phyloP scores from a whole-genome alignment of 2,888 invertebrate species.

The Macaria notata region DNA sequence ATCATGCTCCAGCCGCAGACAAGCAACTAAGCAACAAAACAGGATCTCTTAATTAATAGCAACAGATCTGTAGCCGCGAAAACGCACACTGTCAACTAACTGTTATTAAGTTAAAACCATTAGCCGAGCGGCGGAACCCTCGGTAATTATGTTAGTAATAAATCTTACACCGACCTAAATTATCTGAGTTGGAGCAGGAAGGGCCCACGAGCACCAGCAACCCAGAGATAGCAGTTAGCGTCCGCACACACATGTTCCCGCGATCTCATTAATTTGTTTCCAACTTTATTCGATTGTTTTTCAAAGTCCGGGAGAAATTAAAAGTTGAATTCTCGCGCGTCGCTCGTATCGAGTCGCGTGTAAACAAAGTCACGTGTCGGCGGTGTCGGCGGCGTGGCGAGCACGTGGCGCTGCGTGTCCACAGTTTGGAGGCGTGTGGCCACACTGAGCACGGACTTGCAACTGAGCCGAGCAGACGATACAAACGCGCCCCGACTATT shows the following conservation, averaged over 20 bases:
- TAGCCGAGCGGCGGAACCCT: constrained; percentile 46
- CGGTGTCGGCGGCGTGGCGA: constrained; percentile 56
- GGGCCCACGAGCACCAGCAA: constrained; percentile 62
- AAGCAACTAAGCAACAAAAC: constrained; percentile 26
- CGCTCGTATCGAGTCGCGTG: constrained; percentile 29
- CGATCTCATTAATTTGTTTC: constrained; percentile 24
- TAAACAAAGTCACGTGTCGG: constrained; percentile 44
- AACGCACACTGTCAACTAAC: constrained; percentile 40
- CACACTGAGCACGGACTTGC: constrained; percentile 72
- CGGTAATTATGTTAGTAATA: constrained; percentile 59
- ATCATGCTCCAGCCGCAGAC: constrained; percentile 24
- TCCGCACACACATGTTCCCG: constrained; percentile 49
- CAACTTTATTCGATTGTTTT: background rate
- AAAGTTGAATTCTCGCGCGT: constrained; percentile 1
- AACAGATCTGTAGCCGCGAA: constrained; percentile 44
- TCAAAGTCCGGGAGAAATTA: constrained; percentile 3
- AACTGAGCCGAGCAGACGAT: constrained; percentile 63
- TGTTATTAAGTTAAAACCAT: constrained; percentile 55
- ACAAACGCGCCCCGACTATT: constrained; percentile 71
- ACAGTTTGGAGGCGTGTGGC: constrained; percentile 70
- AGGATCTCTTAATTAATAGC: constrained; percentile 29
- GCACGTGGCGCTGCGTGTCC: constrained; percentile 62
- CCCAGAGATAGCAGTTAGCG: constrained; percentile 50
- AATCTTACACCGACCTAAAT: constrained; percentile 68
- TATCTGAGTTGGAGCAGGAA: constrained; percentile 72